phyloP scores from a whole-genome alignment of 2,888 invertebrate genomes.

The Heliconius sara region DNA sequence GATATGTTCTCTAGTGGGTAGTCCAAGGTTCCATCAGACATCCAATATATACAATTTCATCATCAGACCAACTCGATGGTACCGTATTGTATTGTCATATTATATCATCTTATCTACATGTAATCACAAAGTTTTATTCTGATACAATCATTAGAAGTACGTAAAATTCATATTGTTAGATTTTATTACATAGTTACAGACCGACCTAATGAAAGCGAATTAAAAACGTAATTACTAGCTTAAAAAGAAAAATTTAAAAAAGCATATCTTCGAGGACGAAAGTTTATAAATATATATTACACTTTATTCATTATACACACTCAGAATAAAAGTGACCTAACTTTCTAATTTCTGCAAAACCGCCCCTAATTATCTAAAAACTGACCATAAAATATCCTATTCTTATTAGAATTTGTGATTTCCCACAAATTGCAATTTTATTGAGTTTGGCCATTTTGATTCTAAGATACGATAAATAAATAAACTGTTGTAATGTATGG shows the following conservation, averaged over 20 bases:
- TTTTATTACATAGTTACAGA: not conserved
- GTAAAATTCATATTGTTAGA: no score
- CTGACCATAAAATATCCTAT: not conserved
- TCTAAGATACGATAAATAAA: not conserved
- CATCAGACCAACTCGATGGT: no score
- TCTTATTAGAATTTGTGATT: not conserved
- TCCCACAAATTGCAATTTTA: not conserved
- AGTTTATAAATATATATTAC: not conserved
- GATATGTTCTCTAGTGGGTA: no score
- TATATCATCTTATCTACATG: no score
- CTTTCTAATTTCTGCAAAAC: not conserved
- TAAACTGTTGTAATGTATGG: conserved; percentile 27
- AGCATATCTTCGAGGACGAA: not conserved
- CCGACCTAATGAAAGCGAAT: not conserved
- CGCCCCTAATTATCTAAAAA: not conserved
- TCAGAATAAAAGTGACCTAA: conserved; percentile 2
- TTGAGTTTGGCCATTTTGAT: conserved; percentile 4
- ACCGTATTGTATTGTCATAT: no score
- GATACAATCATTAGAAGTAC: no score
- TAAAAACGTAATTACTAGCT: not conserved
- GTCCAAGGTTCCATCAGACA: no score
- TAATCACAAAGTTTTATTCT: no score
- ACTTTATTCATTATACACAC: not conserved
- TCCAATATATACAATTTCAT: no score
- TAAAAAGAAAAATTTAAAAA: no score